Evolutionary conservation across 2,113 vertebrate genomes (phyloP).

Genomic region (Arothron firmamentum): DNA sequence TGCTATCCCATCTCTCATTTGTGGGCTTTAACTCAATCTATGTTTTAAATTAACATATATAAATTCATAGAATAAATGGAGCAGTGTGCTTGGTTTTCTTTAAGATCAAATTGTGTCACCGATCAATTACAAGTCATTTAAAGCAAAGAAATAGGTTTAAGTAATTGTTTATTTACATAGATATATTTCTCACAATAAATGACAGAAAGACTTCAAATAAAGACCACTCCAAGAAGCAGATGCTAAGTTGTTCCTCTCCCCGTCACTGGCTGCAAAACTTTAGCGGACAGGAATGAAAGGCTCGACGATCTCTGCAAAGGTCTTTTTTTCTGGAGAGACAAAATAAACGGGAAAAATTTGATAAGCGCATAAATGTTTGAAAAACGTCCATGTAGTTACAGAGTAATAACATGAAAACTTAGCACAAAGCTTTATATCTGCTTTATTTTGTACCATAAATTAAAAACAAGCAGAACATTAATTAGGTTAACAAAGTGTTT

Average conservation of each 20-base stretch:
- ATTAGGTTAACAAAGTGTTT: no score
- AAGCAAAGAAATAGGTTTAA: neutral
- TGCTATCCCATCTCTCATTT: neutral
- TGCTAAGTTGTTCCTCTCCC: neutral
- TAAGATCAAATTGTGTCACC: no score
- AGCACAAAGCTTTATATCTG: neutral
- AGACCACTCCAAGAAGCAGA: constrained; percentile 3
- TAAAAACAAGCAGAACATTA: neutral
- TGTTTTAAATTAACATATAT: neutral
- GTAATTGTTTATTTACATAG: constrained; percentile 56
- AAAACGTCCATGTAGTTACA: neutral
- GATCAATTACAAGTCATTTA: no score
- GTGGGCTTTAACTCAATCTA: neutral
- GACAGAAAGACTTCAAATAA: constrained; percentile 31
- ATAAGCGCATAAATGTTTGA: neutral
- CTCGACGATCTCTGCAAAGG: constrained; percentile 79
- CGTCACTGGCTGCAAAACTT: constrained; percentile 36
- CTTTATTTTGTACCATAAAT: no score
- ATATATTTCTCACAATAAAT: constrained; percentile 29
- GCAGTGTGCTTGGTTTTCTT: no score
- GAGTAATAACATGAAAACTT: neutral
- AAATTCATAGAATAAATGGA: no score
- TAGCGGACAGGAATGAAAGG: constrained; percentile 83
- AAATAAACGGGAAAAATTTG: neutral
- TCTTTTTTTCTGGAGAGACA: constrained; percentile 77